Conservation (phyloP, 2,888 invertebrate species). For the Tiliacea citrago region DNA sequence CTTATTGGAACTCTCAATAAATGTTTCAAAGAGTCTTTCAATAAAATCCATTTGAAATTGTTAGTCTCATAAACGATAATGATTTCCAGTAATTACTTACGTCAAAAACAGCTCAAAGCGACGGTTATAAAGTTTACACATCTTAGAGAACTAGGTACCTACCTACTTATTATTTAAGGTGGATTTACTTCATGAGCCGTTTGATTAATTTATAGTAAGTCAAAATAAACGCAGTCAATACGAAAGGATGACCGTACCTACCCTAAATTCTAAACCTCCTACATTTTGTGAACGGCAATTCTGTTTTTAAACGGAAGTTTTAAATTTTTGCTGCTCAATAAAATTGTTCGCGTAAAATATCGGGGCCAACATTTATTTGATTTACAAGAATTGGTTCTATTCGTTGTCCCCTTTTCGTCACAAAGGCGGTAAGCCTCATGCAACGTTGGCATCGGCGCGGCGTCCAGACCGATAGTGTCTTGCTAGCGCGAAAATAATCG, state of each 20-base stretch:
- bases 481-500: conserved; percentile 8
- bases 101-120: conserved; percentile 43
- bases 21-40: conserved; percentile 29
- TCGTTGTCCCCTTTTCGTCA: not conserved
- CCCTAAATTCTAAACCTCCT: not conserved
- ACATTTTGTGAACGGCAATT: not conserved
- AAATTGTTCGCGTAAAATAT: not conserved
- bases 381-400: conserved; percentile 5
- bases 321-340: not conserved
- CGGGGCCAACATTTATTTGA: not conserved
- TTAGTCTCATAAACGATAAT: conserved; percentile 16
- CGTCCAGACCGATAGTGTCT: conserved; percentile 3
- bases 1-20: conserved; percentile 25
- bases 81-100: conserved; percentile 59
- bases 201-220: not conserved
- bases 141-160: not conserved
- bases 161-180: not conserved
- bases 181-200: not conserved
- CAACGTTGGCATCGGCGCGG: not conserved
- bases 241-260: not conserved
- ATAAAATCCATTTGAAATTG: conserved; percentile 32
- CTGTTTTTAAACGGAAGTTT: not conserved
- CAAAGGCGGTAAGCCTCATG: conserved; percentile 26
- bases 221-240: not conserved
- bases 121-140: conserved; percentile 1